A percentile compares a stretch with the other conserved stretches of the same genome.
These are phyloP conservation scores for Myxocyprinus asiaticus DNA, from an alignment of 2,113 vertebrate species.

Conservation along the genomic window DNA sequence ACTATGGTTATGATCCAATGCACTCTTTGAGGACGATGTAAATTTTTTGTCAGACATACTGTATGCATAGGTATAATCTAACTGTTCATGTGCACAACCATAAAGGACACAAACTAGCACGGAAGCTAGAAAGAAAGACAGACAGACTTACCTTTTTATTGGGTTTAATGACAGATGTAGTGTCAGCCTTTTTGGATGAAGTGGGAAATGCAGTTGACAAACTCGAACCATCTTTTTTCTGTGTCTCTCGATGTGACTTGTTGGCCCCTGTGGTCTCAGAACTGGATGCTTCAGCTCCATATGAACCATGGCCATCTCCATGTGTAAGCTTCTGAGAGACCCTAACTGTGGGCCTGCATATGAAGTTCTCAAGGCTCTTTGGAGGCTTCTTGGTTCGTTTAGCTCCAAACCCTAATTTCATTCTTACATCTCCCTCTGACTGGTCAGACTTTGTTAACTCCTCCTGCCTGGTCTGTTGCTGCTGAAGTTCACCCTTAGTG, in stretches of 20 bases:
- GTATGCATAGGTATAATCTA: too few relatives aligned
- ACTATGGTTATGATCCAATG: too few relatives aligned
- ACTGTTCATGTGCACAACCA: too few relatives aligned
- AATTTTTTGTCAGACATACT: too few relatives aligned
- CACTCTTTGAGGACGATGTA: too few relatives aligned
- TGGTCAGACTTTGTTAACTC: slow-evolving; percentile 88
- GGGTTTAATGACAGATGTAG: slow-evolving; percentile 57
- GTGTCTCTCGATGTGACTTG: slow-evolving; percentile 45
- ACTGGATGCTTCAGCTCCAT: slow-evolving; percentile 58
- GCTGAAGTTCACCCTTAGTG: slow-evolving; percentile 11
- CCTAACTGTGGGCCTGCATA: slow-evolving; percentile 93
- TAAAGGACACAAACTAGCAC: too few relatives aligned
- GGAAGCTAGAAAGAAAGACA: not conserved
- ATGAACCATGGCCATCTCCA: slow-evolving; percentile 46
- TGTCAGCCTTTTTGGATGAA: slow-evolving; percentile 50
- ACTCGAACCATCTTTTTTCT: slow-evolving; percentile 56
- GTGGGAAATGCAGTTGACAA: slow-evolving; percentile 49
- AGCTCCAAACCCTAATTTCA: slow-evolving; percentile 89
- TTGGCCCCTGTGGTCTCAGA: slow-evolving; percentile 59
- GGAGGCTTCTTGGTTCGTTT: slow-evolving; percentile 97
- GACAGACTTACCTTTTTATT: slow-evolving; percentile 68
- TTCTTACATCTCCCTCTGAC: slow-evolving; percentile 86
- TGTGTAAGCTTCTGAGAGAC: slow-evolving; percentile 82
- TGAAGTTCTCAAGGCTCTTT: slow-evolving; percentile 97
- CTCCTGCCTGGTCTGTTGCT: slow-evolving; percentile 69